Percentiles rank a stretch among this genome's conserved stretches.
These are phyloP conservation scores for Styela clava DNA, from an alignment of 23 tunicate species.

Conservation along the genomic window DNA sequence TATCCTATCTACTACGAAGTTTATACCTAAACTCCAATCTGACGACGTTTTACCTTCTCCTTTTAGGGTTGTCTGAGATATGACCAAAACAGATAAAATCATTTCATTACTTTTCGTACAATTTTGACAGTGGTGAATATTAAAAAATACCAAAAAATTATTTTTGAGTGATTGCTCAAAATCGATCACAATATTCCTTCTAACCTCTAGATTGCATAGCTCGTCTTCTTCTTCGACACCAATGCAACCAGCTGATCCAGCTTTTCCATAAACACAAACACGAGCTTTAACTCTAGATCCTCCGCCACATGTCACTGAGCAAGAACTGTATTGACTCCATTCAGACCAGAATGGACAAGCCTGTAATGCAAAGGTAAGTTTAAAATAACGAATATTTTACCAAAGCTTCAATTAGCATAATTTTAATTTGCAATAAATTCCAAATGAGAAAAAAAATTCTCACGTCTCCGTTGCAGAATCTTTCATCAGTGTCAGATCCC, in stretches of 20 bases:
- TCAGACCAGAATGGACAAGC: constrained; percentile 36
- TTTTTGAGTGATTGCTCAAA: no score
- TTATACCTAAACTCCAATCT: no score
- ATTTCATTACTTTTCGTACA: no score
- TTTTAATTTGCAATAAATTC: not conserved
- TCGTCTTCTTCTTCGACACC: constrained; percentile 38
- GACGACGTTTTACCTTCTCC: no score
- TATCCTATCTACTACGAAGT: not conserved
- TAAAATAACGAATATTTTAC: no score
- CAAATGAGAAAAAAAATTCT: not conserved
- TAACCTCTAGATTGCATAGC: constrained; percentile 41
- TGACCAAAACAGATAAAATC: no score
- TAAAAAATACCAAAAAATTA: no score
- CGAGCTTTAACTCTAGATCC: constrained; percentile 28
- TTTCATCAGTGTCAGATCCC: constrained; percentile 17
- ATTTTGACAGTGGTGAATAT: no score
- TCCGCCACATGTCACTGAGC: constrained; percentile 34
- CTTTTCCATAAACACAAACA: constrained; percentile 21
- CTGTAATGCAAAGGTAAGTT: constrained; percentile 1
- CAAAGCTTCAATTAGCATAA: not conserved
- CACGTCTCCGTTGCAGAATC: constrained; percentile 29
- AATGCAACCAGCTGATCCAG: constrained; percentile 18
- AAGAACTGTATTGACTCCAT: constrained; percentile 29
- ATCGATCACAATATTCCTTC: no score
- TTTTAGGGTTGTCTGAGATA: no score